Evolutionary conservation across 2,888 invertebrate species (phyloP).

Genomic region (Meiosimyza platycephala): DNA sequence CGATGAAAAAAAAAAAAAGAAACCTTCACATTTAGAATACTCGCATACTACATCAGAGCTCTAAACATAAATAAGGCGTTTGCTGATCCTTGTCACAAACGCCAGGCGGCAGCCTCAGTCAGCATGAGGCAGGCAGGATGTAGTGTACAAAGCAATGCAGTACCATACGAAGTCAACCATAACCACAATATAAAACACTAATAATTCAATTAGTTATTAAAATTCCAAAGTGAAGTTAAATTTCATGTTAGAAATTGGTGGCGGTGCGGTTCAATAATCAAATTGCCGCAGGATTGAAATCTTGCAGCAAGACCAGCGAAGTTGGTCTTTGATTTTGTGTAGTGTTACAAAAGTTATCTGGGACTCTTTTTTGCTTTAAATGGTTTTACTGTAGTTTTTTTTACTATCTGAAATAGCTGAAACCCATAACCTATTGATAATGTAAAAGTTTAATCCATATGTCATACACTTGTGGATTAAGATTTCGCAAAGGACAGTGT

Average conservation of each 20-base stretch:
- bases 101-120: conserved; percentile 36
- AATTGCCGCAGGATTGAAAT: conserved; percentile 28
- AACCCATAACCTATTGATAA: too few species aligned
- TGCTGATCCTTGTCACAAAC: conserved; percentile 60
- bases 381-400: too few species aligned
- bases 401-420: too few species aligned
- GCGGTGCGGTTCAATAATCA: conserved; percentile 34
- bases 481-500: too few species aligned
- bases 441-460: too few species aligned
- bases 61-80: conserved; percentile 60
- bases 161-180: background rate
- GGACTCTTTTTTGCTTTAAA: too few species aligned
- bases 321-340: too few species aligned
- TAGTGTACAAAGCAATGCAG: background rate
- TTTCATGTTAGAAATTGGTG: conserved; percentile 27
- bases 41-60: background rate
- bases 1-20: conserved; percentile 1
- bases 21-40: background rate
- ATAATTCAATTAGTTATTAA: conserved; percentile 62
- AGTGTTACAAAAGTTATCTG: too few species aligned
- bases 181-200: conserved; percentile 34
- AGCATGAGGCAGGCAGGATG: background rate
- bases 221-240: conserved; percentile 40
- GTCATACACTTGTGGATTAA: too few species aligned
- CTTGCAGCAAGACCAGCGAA: background rate